A percentile compares a stretch with the other conserved stretches of the same genome.
These are phyloP conservation scores for Heliothis virescens DNA, from an alignment of 1,140 invertebrate genomes.

Conservation along the genomic window DNA sequence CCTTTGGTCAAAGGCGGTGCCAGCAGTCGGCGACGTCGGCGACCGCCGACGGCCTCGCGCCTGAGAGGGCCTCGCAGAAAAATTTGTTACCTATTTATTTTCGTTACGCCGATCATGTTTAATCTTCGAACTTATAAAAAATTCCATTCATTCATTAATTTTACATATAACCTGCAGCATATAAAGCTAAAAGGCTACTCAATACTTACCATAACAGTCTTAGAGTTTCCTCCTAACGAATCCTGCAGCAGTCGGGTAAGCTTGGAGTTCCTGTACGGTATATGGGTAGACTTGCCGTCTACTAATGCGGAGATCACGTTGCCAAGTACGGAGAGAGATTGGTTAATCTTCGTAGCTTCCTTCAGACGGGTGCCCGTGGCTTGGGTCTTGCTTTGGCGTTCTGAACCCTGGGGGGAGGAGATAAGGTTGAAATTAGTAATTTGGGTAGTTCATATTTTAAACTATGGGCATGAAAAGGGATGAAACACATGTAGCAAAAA, in stretches of 20 bases:
- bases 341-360: conserved; percentile 98
- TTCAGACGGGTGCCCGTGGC: conserved; percentile 95
- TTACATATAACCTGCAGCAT: no score
- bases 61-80: no score
- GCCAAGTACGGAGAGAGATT: conserved; percentile 96
- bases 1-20: no score
- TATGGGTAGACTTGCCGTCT: conserved; percentile 97
- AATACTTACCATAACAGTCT: conserved; percentile 95
- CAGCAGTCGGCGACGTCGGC: no score
- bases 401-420: conserved; percentile 88
- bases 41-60: no score
- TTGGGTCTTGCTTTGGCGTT: conserved; percentile 96
- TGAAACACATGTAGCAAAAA: no score
- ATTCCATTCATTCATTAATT: no score
- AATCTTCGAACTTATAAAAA: no score
- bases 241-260: conserved; percentile 97
- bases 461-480: no score
- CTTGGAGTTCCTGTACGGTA: conserved; percentile 98
- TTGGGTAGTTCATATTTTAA: background rate
- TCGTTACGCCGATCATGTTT: no score
- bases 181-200: background rate
- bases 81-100: no score
- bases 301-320: conserved; percentile 98
- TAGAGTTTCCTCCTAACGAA: conserved; percentile 98
- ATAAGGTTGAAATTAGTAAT: background rate